Evolutionary conservation across 1,140 invertebrate species (phyloP).

Genomic region (Rhagoletis zephyria): DNA sequence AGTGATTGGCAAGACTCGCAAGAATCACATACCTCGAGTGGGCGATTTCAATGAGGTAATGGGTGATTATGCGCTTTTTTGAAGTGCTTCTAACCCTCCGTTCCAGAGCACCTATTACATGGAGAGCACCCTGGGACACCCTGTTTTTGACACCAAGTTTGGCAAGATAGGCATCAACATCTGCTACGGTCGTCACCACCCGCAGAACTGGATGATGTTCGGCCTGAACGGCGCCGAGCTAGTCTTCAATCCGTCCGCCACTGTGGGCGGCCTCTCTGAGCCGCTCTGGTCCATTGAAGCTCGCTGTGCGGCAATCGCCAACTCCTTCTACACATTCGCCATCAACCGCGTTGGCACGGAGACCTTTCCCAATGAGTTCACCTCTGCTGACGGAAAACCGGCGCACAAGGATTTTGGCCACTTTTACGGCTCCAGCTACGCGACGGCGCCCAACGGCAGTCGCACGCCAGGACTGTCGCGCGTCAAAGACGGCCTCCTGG

Average conservation of each 20-base stretch:
- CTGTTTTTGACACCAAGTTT: slow-evolving; percentile 90
- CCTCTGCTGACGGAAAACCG: slow-evolving; percentile 91
- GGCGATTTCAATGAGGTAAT: slow-evolving; percentile 99
- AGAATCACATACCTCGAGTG: slow-evolving; percentile 98
- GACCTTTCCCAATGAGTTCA: slow-evolving; percentile 91
- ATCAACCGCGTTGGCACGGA: slow-evolving; percentile 98
- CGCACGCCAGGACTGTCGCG: slow-evolving; percentile 93
- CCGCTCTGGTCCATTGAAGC: slow-evolving; percentile 97
- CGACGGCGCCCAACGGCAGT: slow-evolving; percentile 93
- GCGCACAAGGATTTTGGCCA: slow-evolving; percentile 96
- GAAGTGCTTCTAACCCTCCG: too few relatives aligned
- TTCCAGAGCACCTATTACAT: slow-evolving; percentile 98
- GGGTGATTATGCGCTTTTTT: too few relatives aligned
- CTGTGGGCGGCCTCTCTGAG: slow-evolving; percentile 87
- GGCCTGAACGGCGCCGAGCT: slow-evolving; percentile 98
- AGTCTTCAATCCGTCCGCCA: slow-evolving; percentile 99
- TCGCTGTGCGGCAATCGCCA: slow-evolving; percentile 96
- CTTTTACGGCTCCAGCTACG: slow-evolving; percentile 97
- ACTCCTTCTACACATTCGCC: slow-evolving; percentile 93
- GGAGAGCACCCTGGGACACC: slow-evolving; percentile 96
- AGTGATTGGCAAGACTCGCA: slow-evolving; percentile 94
- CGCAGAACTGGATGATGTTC: slow-evolving; percentile 97
- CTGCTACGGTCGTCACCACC: slow-evolving; percentile 98
- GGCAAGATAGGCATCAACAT: slow-evolving; percentile 95
- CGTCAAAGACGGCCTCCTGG: slow-evolving; percentile 89